Percentiles rank a stretch among this genome's conserved stretches.
These are phyloP conservation scores for Drosophila yooni DNA, from an alignment of 2,888 invertebrate species.

Conservation along the genomic window DNA sequence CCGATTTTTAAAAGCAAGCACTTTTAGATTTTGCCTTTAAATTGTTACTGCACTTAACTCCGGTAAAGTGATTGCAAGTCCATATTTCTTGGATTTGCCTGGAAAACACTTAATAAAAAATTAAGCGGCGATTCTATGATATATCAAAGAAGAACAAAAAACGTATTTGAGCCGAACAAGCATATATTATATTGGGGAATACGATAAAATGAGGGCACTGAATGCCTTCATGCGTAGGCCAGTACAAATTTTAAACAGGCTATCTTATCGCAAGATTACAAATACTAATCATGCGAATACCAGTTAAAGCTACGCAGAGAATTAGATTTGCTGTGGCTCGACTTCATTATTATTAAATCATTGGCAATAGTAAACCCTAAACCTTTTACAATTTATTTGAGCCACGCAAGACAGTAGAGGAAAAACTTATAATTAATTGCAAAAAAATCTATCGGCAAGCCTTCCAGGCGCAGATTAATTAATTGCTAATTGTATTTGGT, in stretches of 20 bases:
- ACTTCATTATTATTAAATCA: neutral
- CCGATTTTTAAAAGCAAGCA: neutral
- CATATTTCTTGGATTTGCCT: too few relatives aligned
- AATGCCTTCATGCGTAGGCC: neutral
- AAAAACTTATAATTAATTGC: conserved; percentile 13
- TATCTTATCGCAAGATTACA: neutral
- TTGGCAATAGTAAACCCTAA: conserved; percentile 21
- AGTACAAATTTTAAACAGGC: neutral
- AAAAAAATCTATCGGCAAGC: conserved; percentile 56
- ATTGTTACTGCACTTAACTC: neutral
- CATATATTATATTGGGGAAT: neutral
- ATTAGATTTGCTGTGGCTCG: neutral
- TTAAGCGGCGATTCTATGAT: too few relatives aligned
- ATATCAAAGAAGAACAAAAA: too few relatives aligned
- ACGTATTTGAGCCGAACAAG: neutral
- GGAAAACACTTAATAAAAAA: too few relatives aligned
- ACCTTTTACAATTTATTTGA: conserved; percentile 37
- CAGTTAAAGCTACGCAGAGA: neutral
- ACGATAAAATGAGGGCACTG: neutral
- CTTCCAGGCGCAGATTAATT: conserved; percentile 27
- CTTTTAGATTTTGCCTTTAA: neutral
- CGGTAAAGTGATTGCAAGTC: neutral
- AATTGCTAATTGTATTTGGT: conserved; percentile 14
- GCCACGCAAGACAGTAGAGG: conserved; percentile 10
- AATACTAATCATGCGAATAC: neutral